Percentiles rank a stretch among this genome's conserved stretches.
These are phyloP conservation scores for Synanthedon myopaeformis DNA, from an alignment of 2,888 invertebrate genomes.

Conservation along the genomic window DNA sequence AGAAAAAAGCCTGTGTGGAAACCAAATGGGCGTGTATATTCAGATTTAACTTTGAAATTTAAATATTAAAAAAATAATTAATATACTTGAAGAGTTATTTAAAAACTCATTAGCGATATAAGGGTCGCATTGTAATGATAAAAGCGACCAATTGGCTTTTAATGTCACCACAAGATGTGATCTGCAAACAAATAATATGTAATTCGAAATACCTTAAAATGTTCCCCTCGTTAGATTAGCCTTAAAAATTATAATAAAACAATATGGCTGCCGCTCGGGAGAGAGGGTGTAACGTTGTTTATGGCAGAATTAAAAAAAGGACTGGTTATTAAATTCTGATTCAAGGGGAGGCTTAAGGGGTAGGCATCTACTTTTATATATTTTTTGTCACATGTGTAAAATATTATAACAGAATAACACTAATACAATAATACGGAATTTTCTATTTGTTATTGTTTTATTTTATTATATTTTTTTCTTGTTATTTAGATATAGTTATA, in stretches of 20 bases:
- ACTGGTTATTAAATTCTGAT: slow-evolving; percentile 3
- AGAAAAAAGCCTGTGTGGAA: too few species aligned
- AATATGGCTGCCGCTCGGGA: not conserved
- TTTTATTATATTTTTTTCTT: too few species aligned
- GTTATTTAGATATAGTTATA: too few species aligned
- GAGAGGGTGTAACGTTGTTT: slow-evolving; percentile 2
- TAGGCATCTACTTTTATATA: not conserved
- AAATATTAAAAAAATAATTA: too few species aligned
- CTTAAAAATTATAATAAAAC: not conserved
- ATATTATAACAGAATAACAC: too few species aligned
- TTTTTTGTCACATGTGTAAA: not conserved
- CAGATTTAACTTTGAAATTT: too few species aligned
- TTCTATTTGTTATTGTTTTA: too few species aligned
- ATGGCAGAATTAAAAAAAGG: slow-evolving; percentile 3
- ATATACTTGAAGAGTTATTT: too few species aligned
- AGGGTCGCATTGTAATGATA: too few species aligned
- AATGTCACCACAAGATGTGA: not conserved
- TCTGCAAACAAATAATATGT: not conserved
- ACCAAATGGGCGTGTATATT: too few species aligned
- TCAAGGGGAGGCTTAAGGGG: not conserved
- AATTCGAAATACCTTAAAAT: not conserved
- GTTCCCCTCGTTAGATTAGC: not conserved
- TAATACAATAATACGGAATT: too few species aligned
- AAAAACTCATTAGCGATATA: too few species aligned
- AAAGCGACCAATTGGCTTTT: not conserved